A percentile compares a stretch with the other conserved stretches of the same genome.
These are phyloP conservation scores for Coranthus polyacanthus DNA, from an alignment of 2,797 vertebrate genomes.

Conservation along the genomic window DNA sequence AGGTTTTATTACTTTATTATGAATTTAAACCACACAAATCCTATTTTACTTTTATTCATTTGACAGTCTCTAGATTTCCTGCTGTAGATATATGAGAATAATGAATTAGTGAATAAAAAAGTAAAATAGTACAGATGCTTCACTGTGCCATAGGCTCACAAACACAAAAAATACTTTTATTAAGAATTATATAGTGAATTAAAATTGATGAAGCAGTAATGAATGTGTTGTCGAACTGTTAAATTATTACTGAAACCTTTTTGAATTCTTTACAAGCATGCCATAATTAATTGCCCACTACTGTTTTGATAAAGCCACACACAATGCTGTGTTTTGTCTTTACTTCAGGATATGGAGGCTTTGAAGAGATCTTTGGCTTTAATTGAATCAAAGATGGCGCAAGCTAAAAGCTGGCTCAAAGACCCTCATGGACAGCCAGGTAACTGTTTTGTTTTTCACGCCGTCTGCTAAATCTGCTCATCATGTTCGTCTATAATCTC, in stretches of 20 bases:
- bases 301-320: conserved; percentile 18
- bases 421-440: conserved; percentile 94
- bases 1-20: too few species aligned
- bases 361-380: conserved; percentile 95
- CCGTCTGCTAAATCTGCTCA: conserved; percentile 7
- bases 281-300: neutral
- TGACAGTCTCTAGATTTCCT: too few species aligned
- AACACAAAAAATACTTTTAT: too few species aligned
- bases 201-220: neutral
- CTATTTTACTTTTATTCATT: too few species aligned
- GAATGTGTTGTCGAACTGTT: neutral
- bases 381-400: conserved; percentile 96
- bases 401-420: conserved; percentile 96
- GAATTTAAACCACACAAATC: too few species aligned
- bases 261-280: conserved; percentile 2
- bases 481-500: neutral
- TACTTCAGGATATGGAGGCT: conserved; percentile 93
- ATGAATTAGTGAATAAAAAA: too few species aligned
- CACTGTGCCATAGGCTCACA: too few species aligned
- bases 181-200: too few species aligned
- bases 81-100: too few species aligned
- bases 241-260: neutral
- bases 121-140: too few species aligned
- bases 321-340: conserved; percentile 55
- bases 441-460: conserved; percentile 61